phyloP scores from a whole-genome alignment of 1,140 invertebrate genomes.

The Aphelenchoides fujianensis region DNA sequence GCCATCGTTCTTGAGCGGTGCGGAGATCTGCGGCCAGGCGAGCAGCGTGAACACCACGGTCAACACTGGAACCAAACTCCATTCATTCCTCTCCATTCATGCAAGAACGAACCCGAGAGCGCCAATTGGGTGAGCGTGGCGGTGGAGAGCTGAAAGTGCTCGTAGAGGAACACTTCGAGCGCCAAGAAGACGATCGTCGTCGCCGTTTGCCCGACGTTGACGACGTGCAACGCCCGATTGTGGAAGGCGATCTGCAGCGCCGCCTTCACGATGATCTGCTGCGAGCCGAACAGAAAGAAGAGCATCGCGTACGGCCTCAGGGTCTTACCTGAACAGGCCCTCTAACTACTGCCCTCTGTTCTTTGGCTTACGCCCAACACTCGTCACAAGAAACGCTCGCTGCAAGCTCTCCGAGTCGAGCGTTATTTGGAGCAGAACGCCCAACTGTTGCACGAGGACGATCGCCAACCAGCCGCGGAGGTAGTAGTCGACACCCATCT shows the following conservation, averaged over 20 bases:
- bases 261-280: slow-evolving; percentile 23
- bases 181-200: slow-evolving; percentile 11
- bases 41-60: slow-evolving; percentile 1
- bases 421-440: slow-evolving; percentile 21
- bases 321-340: slow-evolving; percentile 13
- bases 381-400: not conserved
- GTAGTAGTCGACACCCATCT: slow-evolving; percentile 27
- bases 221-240: slow-evolving; percentile 26
- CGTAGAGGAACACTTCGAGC: slow-evolving; percentile 30
- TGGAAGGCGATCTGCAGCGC: slow-evolving; percentile 23
- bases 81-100: slow-evolving; percentile 2
- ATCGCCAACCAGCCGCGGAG: slow-evolving; percentile 34
- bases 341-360: slow-evolving; percentile 13
- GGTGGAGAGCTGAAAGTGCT: slow-evolving; percentile 28
- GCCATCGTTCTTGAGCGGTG: not conserved
- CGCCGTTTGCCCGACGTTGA: not conserved
- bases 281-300: slow-evolving; percentile 8
- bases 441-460: slow-evolving; percentile 30
- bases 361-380: not conserved
- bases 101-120: slow-evolving; percentile 16
- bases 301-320: slow-evolving; percentile 14
- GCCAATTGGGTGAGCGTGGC: slow-evolving; percentile 20
- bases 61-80: not conserved
- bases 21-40: not conserved
- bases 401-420: slow-evolving; percentile 27